Percentiles rank a stretch among this genome's conserved stretches.
phyloP scores from a whole-genome alignment of 2,888 invertebrate genomes.

The Dryococelus australis region DNA sequence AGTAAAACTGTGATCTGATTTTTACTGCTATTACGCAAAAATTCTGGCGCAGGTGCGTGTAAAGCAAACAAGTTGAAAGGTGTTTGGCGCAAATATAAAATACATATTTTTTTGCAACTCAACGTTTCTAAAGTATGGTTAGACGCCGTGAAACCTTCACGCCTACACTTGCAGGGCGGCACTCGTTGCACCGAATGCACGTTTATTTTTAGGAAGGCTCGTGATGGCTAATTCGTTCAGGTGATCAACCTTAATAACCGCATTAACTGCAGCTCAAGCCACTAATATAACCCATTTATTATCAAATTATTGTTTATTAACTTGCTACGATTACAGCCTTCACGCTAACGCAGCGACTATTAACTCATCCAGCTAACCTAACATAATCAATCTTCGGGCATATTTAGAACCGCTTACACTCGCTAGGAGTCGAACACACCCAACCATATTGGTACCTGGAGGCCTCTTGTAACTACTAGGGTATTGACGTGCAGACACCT shows the following conservation, averaged over 20 bases:
- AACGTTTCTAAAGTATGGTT: no score
- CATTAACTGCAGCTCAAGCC: not conserved
- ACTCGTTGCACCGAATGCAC: not conserved
- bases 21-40: no score
- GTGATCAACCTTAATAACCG: not conserved
- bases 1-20: no score
- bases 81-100: no score
- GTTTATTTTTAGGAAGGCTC: not conserved
- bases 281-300: not conserved
- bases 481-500: not conserved
- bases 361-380: not conserved
- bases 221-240: not conserved
- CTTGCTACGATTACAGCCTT: not conserved
- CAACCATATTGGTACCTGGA: not conserved
- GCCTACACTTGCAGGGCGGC: no score
- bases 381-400: not conserved
- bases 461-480: not conserved
- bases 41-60: no score
- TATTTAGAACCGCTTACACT: not conserved
- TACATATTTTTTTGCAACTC: no score
- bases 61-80: no score
- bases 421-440: not conserved
- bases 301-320: slow-evolving; percentile 6
- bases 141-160: no score
- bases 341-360: not conserved